Percentiles rank a stretch among this genome's conserved stretches.
These are phyloP conservation scores for Griposia aprilina DNA, from an alignment of 2,888 invertebrate genomes.

Conservation along the genomic window DNA sequence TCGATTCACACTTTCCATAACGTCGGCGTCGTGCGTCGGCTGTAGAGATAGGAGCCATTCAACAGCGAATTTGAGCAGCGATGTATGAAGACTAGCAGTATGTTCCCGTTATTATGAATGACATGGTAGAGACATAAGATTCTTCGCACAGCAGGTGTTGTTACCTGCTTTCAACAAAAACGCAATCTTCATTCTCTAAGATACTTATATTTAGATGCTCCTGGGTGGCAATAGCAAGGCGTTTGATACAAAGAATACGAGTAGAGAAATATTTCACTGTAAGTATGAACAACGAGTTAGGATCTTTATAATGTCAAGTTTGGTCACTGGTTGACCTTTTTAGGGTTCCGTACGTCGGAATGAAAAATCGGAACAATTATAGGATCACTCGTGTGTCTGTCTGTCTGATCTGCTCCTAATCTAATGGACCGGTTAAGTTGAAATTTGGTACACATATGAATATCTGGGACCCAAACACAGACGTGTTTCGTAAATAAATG, in stretches of 20 bases:
- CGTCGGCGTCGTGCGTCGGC: not conserved
- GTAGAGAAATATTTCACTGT: too few species aligned
- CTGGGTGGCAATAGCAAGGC: constrained; percentile 38
- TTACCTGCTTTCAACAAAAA: constrained; percentile 62
- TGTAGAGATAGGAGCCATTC: not conserved
- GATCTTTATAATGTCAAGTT: too few species aligned
- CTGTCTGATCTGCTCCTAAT: too few species aligned
- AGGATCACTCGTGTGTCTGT: too few species aligned
- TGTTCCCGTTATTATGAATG: not conserved
- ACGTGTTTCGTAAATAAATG: too few species aligned
- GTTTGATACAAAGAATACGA: not conserved
- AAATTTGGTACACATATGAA: too few species aligned
- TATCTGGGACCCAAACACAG: too few species aligned
- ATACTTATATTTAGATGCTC: constrained; percentile 9
- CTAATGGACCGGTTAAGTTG: too few species aligned
- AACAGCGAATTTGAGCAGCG: not conserved
- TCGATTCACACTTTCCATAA: constrained; percentile 4
- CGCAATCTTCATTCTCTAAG: constrained; percentile 32
- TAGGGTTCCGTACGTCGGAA: too few species aligned
- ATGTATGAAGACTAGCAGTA: not conserved
- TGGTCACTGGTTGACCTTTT: too few species aligned
- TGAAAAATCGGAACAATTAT: too few species aligned
- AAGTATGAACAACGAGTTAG: too few species aligned
- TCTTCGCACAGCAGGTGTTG: constrained; percentile 49
- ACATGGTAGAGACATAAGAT: constrained; percentile 5